Evolutionary conservation across 2,113 vertebrate species (phyloP).

Genomic region (Chamaea fasciata): DNA sequence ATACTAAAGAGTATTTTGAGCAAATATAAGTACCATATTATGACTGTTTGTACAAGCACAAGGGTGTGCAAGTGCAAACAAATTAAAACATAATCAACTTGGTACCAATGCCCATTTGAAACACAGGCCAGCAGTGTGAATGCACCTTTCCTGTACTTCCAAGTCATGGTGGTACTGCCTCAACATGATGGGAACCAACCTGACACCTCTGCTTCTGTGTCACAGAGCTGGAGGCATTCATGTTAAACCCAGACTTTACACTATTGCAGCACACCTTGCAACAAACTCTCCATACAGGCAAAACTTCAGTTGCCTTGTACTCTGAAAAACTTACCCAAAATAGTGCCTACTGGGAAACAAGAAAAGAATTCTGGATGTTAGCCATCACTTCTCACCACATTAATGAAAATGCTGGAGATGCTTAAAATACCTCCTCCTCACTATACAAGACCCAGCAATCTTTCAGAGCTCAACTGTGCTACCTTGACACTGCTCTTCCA

Average conservation of each 20-base stretch:
- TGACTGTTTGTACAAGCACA: not conserved
- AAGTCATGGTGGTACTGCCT: not conserved
- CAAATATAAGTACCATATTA: not conserved
- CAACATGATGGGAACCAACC: not conserved
- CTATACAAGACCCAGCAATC: not conserved
- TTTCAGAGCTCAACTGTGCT: not conserved
- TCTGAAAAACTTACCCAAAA: not conserved
- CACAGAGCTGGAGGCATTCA: not conserved
- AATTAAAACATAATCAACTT: not conserved
- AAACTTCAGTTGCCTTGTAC: not conserved
- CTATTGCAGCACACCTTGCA: rapidly evolving
- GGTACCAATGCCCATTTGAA: not conserved
- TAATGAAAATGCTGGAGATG: not conserved
- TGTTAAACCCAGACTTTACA: not conserved
- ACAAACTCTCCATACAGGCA: not conserved
- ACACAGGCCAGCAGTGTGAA: not conserved
- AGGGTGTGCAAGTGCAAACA: not conserved
- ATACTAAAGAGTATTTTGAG: not conserved
- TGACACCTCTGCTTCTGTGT: not conserved
- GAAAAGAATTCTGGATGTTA: not conserved
- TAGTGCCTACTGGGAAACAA: not conserved
- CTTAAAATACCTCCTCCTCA: not conserved
- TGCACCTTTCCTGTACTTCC: not conserved
- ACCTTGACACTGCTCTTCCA: not conserved
- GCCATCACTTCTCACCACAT: not conserved